Evolutionary conservation across 2,797 vertebrate genomes (phyloP), one percentile per base, ranked within the genome.

Genomic region (Austrolebias charrua): DNA sequence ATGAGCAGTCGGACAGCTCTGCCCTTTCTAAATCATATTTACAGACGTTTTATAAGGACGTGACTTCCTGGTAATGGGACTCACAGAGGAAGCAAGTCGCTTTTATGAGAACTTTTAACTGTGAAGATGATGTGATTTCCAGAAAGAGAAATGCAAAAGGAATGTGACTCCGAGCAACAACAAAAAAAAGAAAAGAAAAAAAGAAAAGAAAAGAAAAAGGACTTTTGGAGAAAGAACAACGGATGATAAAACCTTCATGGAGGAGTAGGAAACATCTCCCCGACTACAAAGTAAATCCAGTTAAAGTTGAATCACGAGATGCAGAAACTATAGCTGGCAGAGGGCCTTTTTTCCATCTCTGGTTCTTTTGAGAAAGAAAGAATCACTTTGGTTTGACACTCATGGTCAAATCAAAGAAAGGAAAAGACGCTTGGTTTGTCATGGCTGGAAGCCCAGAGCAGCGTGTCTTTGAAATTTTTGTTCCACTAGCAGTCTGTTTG

Each of bases 291-390:
- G 51, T 55, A 46, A 54, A 62, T 67, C 20, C 24, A 56, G 60
- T 53, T 49, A 55, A 69, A 54, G 48, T 45, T 80, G 46, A 63
- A 71, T 59, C 53, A 59, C 31, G 45, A 53, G 54, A 38, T 12
- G 18, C 43, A 59, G 51, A 42, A 57, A 51, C 67, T 8, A n/a
- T n/a, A n/a, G 58, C 66, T 89, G 88, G 88, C 85, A 16, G 1
- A 44, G 4, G 59, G 68, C 79, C 84, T 60, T 65, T 82, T 90
- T 91, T 91, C 88, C 88, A 89, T 82, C 69, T 80, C 83, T 88
- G 88, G 63, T 76, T 73, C 59, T 69, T 79, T 60, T 84, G 35
- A 77, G 67, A 75, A 66, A 63, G 48, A 24, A 56, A 53, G 46
- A 67, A 84, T 81, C 40, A 45, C 69, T 53, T 77, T 66, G 29